These are phyloP conservation scores for Thryonomys swinderianus DNA, from an alignment of 2,113 vertebrate genomes.

Conservation along the genomic window DNA sequence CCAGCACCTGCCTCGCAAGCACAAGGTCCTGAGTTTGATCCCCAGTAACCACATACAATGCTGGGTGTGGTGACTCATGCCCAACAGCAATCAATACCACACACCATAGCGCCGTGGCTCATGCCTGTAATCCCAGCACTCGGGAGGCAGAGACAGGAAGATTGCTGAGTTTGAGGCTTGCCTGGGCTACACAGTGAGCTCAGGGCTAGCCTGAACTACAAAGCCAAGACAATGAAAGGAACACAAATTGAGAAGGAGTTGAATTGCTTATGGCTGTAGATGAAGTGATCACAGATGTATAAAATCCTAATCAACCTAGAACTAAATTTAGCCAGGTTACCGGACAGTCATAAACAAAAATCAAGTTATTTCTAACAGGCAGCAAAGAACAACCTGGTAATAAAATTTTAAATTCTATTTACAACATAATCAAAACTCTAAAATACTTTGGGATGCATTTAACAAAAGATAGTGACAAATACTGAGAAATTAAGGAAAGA, in stretches of 20 bases:
- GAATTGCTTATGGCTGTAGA: not conserved
- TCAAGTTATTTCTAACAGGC: not conserved
- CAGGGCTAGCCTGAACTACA: too few relatives aligned
- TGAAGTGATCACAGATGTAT: not conserved
- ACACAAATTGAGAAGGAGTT: not conserved
- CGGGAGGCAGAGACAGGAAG: too few relatives aligned
- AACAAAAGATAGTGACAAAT: constrained; percentile 28
- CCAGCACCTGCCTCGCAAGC: too few relatives aligned
- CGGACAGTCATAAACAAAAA: constrained; percentile 8
- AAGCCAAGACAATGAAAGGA: too few relatives aligned
- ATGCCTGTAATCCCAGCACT: too few relatives aligned
- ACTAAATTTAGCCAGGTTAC: not conserved
- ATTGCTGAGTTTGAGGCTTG: too few relatives aligned
- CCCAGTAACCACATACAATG: too few relatives aligned
- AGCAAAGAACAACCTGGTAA: constrained; percentile 21
- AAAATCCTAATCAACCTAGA: not conserved
- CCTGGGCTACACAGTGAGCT: too few relatives aligned
- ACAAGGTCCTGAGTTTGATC: too few relatives aligned
- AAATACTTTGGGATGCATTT: constrained; percentile 30
- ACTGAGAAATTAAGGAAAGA: not conserved
- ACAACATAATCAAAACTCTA: not conserved
- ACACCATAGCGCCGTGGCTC: too few relatives aligned
- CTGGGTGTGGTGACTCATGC: too few relatives aligned
- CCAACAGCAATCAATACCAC: too few relatives aligned
- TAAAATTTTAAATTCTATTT: not conserved